A percentile compares a stretch with the other conserved stretches of the same genome.
Evolutionary conservation across 2,888 invertebrate genomes (phyloP).

Genomic region (Aphidius colemani): DNA sequence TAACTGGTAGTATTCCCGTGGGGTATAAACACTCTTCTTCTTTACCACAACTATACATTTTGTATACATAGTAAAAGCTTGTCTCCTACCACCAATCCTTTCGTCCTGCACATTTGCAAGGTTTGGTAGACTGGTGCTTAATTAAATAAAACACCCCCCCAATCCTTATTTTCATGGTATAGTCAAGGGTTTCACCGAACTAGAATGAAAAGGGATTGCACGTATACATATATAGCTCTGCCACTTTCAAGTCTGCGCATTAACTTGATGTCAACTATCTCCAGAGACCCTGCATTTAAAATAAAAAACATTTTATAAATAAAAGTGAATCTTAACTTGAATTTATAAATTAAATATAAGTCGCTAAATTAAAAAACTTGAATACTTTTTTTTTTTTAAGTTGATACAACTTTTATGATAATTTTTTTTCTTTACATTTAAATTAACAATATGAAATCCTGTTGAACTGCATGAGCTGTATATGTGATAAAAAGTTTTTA

Average conservation of each 20-base stretch:
- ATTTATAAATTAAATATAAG: too few species aligned
- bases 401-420: too few species aligned
- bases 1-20: slow-evolving; percentile 44
- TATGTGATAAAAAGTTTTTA: too few species aligned
- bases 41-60: slow-evolving; percentile 14
- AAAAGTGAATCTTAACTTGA: too few species aligned
- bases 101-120: slow-evolving; percentile 34
- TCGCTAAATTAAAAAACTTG: too few species aligned
- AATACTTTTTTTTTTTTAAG: too few species aligned
- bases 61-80: neutral
- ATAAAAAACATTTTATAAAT: too few species aligned
- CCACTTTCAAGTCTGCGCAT: neutral
- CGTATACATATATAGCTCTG: neutral
- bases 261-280: slow-evolving; percentile 10
- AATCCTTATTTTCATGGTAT: slow-evolving; percentile 42
- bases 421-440: too few species aligned
- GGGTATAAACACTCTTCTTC: slow-evolving; percentile 46
- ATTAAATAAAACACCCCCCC: slow-evolving; percentile 54
- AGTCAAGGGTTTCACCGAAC: slow-evolving; percentile 34
- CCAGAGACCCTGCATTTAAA: too few species aligned
- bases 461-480: slow-evolving; percentile 31
- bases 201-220: slow-evolving; percentile 30
- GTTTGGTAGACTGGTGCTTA: slow-evolving; percentile 48
- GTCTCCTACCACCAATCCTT: slow-evolving; percentile 27
- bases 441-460: slow-evolving; percentile 25